Base-by-base conservation (phyloP, 2,797 vertebrate genomes). In the Pipistrellus nathusii region DNA sequence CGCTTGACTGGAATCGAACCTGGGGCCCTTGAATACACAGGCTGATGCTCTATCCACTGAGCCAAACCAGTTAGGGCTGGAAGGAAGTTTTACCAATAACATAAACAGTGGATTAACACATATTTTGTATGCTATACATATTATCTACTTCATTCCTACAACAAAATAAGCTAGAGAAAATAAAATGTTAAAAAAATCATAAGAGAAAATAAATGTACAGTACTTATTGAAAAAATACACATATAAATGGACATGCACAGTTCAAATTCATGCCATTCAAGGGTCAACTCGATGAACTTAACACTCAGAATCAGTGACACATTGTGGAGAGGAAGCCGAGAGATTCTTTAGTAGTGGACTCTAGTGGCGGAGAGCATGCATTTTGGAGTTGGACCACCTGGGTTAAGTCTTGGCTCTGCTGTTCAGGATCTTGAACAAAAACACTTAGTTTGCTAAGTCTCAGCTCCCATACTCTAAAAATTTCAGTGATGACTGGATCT, bases 341-440 rank as follows among this genome's bases (percentile, higher is more conserved):
- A 62, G 41, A 11, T n/a, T 44, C 59, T 59, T 76, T 51, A 80
- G 46, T 23, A 68, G 12, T 46, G 1, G 27, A 41, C 32, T 1
- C 11, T 4, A 48, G 55, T 30, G 21, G 10, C 21, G 21, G 27
- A 82, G 11, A 89, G 15, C 13, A 13, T 46, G 15, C 35, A 30
- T 62, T 80, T 85, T 48, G 17, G 57, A 92, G 41, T 57, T 38
- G 73, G 59, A 66, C 2, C 6, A 20, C 27, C n/a, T 32, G 14
- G 12, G 6, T 96, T 9, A 48, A 53, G 46, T 57, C n/a, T 46
- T 82, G 53, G 0, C 75, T 93, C 88, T 87, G 20, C n/a, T 35
- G 32, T 30, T 88, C 44, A 84, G n/a, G 38, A 21, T 51, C 41
- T 41, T 88, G 38, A 88, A 21, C 20, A 35, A 93, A 92, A 92